A percentile compares a stretch with the other conserved stretches of the same genome.
Evolutionary conservation across 2,797 vertebrate species (phyloP).

Genomic region (Phalanger gymnotis): DNA sequence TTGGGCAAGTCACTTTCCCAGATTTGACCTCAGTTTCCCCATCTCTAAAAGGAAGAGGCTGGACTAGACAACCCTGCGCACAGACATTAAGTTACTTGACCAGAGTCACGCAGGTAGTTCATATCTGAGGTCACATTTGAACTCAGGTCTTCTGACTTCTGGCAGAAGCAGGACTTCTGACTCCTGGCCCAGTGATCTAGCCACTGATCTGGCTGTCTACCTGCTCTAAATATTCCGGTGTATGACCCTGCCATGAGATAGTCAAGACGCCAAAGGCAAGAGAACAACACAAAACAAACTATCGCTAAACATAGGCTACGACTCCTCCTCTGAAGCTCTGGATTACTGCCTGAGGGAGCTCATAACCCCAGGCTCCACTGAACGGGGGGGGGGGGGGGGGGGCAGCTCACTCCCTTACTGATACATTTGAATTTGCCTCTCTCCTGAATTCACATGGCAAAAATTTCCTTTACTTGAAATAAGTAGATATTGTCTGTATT

Average conservation of each 20-base stretch:
- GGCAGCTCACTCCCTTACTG: neutral
- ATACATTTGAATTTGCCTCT: conserved; percentile 38
- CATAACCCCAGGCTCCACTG: neutral
- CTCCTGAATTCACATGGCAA: neutral
- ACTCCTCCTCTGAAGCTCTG: neutral
- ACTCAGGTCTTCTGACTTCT: no score
- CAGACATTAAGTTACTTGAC: neutral
- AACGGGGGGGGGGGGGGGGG: no score
- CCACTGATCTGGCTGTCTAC: no score
- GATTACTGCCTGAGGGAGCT: neutral
- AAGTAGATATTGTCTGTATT: neutral
- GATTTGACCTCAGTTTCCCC: neutral
- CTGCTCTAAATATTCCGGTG: neutral
- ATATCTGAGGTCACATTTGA: no score
- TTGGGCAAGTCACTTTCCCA: neutral
- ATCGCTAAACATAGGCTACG: neutral
- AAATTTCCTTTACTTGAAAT: neutral
- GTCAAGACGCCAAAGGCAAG: neutral
- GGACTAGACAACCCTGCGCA: neutral
- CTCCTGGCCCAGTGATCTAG: no score
- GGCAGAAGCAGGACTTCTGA: no score
- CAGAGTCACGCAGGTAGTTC: no score
- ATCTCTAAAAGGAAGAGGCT: neutral
- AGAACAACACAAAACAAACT: neutral
- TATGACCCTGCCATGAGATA: neutral